Conservation (phyloP, 2,888 invertebrate genomes). For the Achlya flavicornis region DNA sequence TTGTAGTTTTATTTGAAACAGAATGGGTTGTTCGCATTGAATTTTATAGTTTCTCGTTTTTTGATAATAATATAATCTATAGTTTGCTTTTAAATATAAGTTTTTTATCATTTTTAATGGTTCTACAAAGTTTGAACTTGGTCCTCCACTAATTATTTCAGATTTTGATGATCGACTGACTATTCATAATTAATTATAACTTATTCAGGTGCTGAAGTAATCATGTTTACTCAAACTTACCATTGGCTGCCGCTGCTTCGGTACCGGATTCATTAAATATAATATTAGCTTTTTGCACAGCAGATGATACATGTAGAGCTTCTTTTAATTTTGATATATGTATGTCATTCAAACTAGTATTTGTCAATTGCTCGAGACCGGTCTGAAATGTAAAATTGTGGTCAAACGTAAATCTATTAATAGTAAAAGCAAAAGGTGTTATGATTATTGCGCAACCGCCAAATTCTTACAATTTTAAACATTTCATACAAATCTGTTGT, state of each 20-base stretch:
- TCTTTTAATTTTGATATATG: conserved; percentile 40
- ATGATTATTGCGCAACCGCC: background rate
- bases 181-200: too few species aligned
- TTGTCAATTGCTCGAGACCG: conserved; percentile 40
- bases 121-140: too few species aligned
- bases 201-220: too few species aligned
- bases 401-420: background rate
- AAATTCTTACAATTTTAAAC: conserved; percentile 39
- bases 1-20: conserved; percentile 29
- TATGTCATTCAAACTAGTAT: conserved; percentile 34
- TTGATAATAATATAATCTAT: background rate
- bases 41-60: conserved; percentile 20
- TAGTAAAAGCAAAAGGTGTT: too few species aligned
- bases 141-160: too few species aligned
- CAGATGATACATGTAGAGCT: conserved; percentile 39
- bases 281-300: conserved; percentile 53
- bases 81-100: too few species aligned
- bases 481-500: conserved; percentile 34
- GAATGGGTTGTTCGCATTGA: conserved; percentile 37
- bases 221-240: conserved; percentile 36
- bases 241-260: conserved; percentile 62
- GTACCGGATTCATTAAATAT: conserved; percentile 57
- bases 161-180: too few species aligned
- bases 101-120: too few species aligned
- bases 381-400: conserved; percentile 33